These are phyloP conservation scores for Montipora efflorescens DNA, from an alignment of 64 coral and sea anemone genomes.

Conservation along the genomic window DNA sequence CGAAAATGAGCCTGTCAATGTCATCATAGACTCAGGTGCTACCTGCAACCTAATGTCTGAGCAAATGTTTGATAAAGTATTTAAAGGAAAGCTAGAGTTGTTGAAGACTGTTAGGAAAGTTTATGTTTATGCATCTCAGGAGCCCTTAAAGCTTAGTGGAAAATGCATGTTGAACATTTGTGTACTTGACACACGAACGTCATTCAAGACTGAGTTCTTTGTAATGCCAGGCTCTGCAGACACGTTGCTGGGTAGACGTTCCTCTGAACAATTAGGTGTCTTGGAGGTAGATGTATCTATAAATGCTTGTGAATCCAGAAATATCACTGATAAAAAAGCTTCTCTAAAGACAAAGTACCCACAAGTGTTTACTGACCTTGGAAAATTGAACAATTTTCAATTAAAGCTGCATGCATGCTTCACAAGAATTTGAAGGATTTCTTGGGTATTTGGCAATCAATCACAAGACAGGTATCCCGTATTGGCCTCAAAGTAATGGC, in stretches of 20 bases:
- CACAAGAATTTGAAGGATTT: too few species aligned
- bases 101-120: not conserved
- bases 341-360: not conserved
- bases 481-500: too few species aligned
- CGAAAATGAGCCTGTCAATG: not conserved
- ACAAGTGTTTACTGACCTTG: not conserved
- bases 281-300: not conserved
- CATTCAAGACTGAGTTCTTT: not conserved
- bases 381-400: conserved; percentile 3
- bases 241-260: not conserved
- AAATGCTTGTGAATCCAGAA: not conserved
- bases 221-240: not conserved
- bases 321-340: not conserved
- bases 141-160: not conserved
- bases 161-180: conserved; percentile 22
- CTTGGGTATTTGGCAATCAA: too few species aligned
- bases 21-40: not conserved
- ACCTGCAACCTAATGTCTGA: not conserved
- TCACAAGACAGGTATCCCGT: too few species aligned
- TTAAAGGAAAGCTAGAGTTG: not conserved
- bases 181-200: not conserved
- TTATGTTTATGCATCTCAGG: not conserved
- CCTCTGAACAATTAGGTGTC: not conserved
- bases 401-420: conserved; percentile 9
- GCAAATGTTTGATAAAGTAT: not conserved